These are phyloP conservation scores for Phaenicophaeus curvirostris DNA, from an alignment of 2,797 vertebrate species.

Conservation along the genomic window DNA sequence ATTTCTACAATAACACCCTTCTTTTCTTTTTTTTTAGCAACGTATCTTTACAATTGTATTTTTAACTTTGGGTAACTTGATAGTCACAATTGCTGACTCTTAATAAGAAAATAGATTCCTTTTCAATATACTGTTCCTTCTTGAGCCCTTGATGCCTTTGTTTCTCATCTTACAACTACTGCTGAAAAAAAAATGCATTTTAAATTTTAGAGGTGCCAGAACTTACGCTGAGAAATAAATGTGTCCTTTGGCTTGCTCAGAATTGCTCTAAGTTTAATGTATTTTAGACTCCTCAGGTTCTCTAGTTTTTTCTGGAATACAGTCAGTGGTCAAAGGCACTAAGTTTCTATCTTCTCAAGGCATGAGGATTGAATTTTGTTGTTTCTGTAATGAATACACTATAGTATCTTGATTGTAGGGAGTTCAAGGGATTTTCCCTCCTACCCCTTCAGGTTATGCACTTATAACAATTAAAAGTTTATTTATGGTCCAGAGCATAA, in stretches of 20 bases:
- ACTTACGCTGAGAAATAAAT: neutral
- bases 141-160: neutral
- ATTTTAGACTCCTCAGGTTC: neutral
- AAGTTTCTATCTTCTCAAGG: neutral
- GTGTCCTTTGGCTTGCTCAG: neutral
- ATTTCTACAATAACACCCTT: neutral
- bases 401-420: neutral
- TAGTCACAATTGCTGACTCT: neutral
- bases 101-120: neutral
- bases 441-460: neutral
- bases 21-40: neutral
- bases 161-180: neutral
- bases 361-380: neutral
- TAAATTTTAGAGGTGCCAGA: neutral
- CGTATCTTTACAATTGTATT: neutral
- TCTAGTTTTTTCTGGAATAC: neutral
- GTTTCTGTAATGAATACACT: neutral
- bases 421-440: constrained; percentile 17
- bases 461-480: constrained; percentile 10
- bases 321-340: neutral
- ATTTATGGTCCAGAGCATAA: neutral
- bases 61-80: neutral
- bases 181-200: neutral
- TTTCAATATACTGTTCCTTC: neutral
- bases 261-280: neutral